A percentile compares a stretch with the other conserved stretches of the same genome.
Conservation (phyloP, 2,797 vertebrate species). For the Melanotaenia boesemani region DNA sequence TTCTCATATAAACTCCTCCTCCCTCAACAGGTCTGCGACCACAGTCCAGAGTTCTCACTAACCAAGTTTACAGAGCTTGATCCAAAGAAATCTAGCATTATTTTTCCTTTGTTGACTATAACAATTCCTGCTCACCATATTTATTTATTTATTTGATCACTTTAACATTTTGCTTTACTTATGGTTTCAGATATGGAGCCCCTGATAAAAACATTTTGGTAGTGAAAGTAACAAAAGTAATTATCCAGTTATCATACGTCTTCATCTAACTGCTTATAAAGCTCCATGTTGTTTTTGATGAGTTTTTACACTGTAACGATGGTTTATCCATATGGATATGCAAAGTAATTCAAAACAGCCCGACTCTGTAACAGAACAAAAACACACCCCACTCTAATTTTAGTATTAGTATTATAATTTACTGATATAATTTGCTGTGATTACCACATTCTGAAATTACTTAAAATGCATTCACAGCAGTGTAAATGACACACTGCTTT, state of each 20-base stretch:
- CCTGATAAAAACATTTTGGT: not conserved
- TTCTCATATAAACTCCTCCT: conserved; percentile 40
- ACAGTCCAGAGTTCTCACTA: conserved; percentile 10
- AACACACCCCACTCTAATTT: not conserved
- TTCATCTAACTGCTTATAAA: not conserved
- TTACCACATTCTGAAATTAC: not conserved
- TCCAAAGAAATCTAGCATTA: conserved; percentile 32
- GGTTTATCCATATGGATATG: not conserved
- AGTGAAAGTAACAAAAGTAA: not conserved
- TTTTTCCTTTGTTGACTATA: not conserved
- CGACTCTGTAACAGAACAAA: too few relatives aligned
- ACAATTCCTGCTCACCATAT: too few relatives aligned
- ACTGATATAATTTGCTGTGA: not conserved
- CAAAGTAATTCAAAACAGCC: not conserved
- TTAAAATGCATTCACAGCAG: not conserved
- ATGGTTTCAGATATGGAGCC: not conserved
- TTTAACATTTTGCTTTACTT: not conserved
- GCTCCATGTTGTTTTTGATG: not conserved
- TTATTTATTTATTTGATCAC: not conserved
- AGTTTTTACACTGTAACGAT: not conserved
- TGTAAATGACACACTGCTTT: not conserved
- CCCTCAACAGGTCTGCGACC: conserved; percentile 38
- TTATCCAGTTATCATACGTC: not conserved
- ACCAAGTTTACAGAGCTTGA: conserved; percentile 21
- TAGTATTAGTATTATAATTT: not conserved